These are phyloP conservation scores for Argyrosomus japonicus DNA, from an alignment of 2,113 vertebrate species.

Conservation along the genomic window DNA sequence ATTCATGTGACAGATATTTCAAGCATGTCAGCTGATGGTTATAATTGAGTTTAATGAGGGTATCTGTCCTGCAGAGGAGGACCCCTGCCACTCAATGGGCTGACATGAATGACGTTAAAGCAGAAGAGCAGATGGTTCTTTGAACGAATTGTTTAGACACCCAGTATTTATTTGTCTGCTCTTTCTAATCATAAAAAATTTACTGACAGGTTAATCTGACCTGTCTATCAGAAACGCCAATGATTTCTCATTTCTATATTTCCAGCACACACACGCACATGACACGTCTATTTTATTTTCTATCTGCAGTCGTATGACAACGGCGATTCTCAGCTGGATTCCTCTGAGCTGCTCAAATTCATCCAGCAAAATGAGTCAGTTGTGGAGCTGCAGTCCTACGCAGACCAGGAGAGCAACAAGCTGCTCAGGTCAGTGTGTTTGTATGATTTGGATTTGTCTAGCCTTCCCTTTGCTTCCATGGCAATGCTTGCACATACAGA, in stretches of 20 bases:
- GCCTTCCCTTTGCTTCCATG: conserved; percentile 3
- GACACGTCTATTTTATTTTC: background rate
- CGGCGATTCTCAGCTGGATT: conserved; percentile 94
- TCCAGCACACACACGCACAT: background rate
- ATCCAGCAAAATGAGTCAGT: conserved; percentile 96
- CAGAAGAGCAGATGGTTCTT: conserved; percentile 4
- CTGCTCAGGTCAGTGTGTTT: conserved; percentile 88
- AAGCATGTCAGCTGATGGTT: conserved; percentile 45
- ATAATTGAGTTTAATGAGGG: conserved; percentile 55
- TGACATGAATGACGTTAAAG: conserved; percentile 27
- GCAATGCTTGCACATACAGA: conserved; percentile 3
- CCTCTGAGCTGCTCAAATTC: conserved; percentile 94
- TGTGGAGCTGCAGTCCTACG: conserved; percentile 92
- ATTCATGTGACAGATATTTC: conserved; percentile 46
- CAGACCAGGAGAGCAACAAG: conserved; percentile 95
- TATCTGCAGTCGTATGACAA: conserved; percentile 90
- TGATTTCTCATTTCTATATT: background rate
- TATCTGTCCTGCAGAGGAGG: conserved; percentile 34
- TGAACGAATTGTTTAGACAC: background rate
- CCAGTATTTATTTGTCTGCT: background rate
- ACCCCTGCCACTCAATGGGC: conserved; percentile 1
- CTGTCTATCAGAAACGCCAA: background rate
- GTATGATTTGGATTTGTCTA: too few species aligned
- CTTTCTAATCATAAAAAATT: background rate
- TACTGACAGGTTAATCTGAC: background rate